Conservation (phyloP, 2,113 vertebrate species). For the Rallus limicola region DNA sequence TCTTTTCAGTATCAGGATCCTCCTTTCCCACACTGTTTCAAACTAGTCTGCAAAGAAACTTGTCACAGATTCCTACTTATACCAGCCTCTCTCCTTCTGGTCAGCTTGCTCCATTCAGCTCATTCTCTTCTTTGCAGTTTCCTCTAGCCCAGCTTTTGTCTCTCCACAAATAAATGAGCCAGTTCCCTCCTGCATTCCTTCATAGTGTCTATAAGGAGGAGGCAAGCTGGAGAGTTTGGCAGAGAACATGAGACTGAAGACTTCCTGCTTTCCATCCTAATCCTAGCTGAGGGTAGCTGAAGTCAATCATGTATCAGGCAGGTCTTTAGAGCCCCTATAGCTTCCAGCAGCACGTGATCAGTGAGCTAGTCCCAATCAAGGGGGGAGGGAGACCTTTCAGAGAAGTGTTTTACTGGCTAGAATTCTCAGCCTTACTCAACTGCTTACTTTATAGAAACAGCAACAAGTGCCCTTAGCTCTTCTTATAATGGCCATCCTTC, state of each 20-base stretch:
- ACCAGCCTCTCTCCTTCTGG: neutral
- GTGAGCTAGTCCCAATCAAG: neutral
- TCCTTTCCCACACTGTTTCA: neutral
- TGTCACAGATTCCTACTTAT: neutral
- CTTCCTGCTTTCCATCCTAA: neutral
- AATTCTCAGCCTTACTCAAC: neutral
- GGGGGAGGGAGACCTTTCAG: neutral
- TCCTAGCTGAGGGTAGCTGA: neutral
- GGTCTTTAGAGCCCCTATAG: neutral
- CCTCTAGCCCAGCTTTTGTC: neutral
- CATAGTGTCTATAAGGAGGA: fast-evolving
- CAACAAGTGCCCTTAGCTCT: neutral
- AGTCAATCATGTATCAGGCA: neutral
- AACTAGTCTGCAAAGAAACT: neutral
- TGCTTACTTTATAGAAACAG: neutral
- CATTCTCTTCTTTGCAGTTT: neutral
- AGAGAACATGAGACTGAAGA: neutral
- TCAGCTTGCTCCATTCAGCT: neutral
- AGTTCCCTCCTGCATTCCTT: neutral
- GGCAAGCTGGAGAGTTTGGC: neutral
- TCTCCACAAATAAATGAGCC: neutral
- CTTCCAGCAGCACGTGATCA: neutral
- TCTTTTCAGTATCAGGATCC: neutral
- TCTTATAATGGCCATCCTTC: neutral
- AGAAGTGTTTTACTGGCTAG: neutral